Percentiles rank a stretch among this genome's conserved stretches.
Evolutionary conservation across 2,113 vertebrate species (phyloP).

Genomic region (Platysteira castanea): DNA sequence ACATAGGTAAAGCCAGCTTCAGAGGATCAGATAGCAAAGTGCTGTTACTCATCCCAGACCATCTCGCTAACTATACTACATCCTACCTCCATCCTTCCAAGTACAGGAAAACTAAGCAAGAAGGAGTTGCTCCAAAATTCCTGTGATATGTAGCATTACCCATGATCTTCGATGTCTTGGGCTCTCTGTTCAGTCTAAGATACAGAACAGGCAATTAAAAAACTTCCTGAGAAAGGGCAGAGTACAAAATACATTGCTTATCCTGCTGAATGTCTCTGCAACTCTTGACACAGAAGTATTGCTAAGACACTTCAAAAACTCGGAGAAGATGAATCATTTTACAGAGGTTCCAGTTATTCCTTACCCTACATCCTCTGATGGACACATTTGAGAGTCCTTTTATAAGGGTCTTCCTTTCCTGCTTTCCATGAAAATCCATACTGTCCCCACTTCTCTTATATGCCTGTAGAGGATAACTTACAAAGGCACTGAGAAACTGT

Average conservation of each 20-base stretch:
- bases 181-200: background rate
- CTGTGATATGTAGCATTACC: background rate
- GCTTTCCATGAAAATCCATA: background rate
- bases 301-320: background rate
- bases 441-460: background rate
- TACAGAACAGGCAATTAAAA: background rate
- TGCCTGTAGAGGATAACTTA: background rate
- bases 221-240: background rate
- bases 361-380: background rate
- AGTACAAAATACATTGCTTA: background rate
- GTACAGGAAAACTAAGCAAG: background rate
- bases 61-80: background rate
- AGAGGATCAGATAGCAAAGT: background rate
- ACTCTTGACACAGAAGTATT: background rate
- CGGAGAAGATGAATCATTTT: background rate
- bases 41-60: background rate
- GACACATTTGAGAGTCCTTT: background rate
- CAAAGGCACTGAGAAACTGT: background rate
- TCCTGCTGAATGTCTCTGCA: background rate
- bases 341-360: background rate
- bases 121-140: background rate
- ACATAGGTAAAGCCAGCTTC: background rate
- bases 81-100: background rate
- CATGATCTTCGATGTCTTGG: background rate
- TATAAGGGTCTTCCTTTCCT: background rate